These are phyloP conservation scores for Drosophila pseudotakahashii DNA, from an alignment of 2,888 invertebrate genomes.

Conservation along the genomic window DNA sequence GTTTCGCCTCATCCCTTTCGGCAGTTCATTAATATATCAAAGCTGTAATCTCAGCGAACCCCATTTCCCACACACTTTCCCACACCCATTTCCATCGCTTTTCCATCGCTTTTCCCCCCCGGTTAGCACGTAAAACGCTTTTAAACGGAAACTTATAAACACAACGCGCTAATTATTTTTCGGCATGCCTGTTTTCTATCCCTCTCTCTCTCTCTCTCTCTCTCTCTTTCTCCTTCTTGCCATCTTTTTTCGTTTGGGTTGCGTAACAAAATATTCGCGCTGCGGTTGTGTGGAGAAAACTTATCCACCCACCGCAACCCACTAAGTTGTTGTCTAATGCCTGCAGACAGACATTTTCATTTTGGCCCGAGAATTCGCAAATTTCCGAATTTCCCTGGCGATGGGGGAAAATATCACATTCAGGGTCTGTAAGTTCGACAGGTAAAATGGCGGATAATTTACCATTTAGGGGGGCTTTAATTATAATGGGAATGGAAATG, in stretches of 20 bases:
- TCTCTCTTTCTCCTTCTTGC: not conserved
- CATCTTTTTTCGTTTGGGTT: slow-evolving; percentile 1
- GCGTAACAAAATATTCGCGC: slow-evolving; percentile 30
- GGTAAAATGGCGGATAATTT: slow-evolving; percentile 7
- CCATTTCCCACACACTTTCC: slow-evolving; percentile 9
- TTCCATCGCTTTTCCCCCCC: slow-evolving; percentile 40
- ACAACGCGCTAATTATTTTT: slow-evolving; percentile 76
- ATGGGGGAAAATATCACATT: slow-evolving; percentile 4
- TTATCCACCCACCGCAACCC: slow-evolving; percentile 2
- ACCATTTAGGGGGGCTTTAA: not conserved
- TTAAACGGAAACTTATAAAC: slow-evolving; percentile 74
- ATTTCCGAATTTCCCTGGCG: not conserved
- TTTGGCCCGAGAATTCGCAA: slow-evolving; percentile 38
- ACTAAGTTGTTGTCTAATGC: slow-evolving; percentile 29
- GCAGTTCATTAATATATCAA: slow-evolving; percentile 68
- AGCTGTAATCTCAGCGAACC: slow-evolving; percentile 57
- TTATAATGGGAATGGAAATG: not conserved
- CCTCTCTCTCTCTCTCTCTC: not conserved
- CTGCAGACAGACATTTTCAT: slow-evolving; percentile 60
- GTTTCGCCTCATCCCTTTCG: slow-evolving; percentile 3
- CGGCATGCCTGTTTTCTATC: slow-evolving; percentile 19
- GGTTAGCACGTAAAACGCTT: slow-evolving; percentile 61
- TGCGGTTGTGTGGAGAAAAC: slow-evolving; percentile 18
- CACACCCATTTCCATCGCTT: slow-evolving; percentile 30
- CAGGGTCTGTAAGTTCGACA: slow-evolving; percentile 8